Evolutionary conservation across 2,113 vertebrate genomes (phyloP), one percentile per base, ranked within the genome.

Genomic region (Rhinoderma darwinii): DNA sequence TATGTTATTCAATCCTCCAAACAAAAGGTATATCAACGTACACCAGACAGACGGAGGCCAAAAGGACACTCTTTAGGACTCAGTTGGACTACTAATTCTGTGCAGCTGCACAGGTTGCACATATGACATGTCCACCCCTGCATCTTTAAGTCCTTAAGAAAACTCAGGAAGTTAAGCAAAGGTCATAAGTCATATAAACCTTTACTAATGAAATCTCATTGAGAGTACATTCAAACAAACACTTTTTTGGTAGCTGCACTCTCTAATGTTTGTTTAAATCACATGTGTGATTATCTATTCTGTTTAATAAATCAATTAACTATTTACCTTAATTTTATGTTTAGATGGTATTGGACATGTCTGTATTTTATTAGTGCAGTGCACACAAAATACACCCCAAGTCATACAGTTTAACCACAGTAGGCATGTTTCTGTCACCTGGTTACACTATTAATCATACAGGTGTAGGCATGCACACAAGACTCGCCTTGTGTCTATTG

Each of bases 171-270:
- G 84, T 44, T 70, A 72, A 30, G 47, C 43, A 80, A 37, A 86
- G 63, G 84, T 80, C 35, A 80, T 20, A 77, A 76, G 75, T 86
- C 84, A 86, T 80, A 61, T 80, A 80, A 86, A 86, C 61, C 44
- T 72, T 70, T 51, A 51, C 56, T 78, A 78, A 86, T 86, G 44
- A 68, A 25, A 79, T 86, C 59, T 63, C 84, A 68, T 86, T 68
- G 41, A 78, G 43, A 39, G 17, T 20, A 68, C 56, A 47, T 54
- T 50, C 76, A 80, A 79, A 51, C 18, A 54, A 79, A 56, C 77
- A 80, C 37, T n/a, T 7, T 37, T 59, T 59, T 54, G 77, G 35
- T n/a, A 32, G 32, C 51, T 39, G 37, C 51, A n/a, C 32, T 66
- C 14, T 5, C 12, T n/a, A 41, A 75, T 75, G 32, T 59, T 39